Conservation (phyloP, 2,888 invertebrate genomes). For the Drosophila algonquin region DNA sequence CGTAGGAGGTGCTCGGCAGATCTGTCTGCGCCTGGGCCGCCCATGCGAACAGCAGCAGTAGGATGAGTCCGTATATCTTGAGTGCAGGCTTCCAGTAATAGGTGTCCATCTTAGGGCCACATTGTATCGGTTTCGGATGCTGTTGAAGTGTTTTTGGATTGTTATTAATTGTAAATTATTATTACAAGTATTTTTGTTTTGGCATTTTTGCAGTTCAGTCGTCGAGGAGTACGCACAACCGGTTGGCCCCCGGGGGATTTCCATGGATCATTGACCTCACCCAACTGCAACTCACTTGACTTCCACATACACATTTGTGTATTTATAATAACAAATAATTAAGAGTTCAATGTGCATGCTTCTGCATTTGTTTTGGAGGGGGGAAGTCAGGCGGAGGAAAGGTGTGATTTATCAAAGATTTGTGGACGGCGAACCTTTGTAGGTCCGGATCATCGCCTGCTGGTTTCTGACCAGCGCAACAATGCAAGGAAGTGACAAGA, state of each 20-base stretch:
- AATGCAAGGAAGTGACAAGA: constrained; percentile 9
- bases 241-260: constrained; percentile 16
- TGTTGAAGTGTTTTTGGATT: constrained; percentile 21
- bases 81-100: constrained; percentile 55
- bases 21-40: constrained; percentile 36
- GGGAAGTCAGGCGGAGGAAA: background rate
- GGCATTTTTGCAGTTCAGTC: constrained; percentile 54
- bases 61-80: constrained; percentile 44
- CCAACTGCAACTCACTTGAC: background rate
- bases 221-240: constrained; percentile 46
- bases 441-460: background rate
- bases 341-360: constrained; percentile 25
- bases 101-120: constrained; percentile 62
- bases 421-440: constrained; percentile 7
- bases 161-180: constrained; percentile 13
- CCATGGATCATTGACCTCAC: constrained; percentile 33
- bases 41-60: constrained; percentile 36
- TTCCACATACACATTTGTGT: constrained; percentile 10
- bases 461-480: constrained; percentile 10
- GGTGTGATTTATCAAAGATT: constrained; percentile 22
- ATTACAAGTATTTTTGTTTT: constrained; percentile 19
- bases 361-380: too few relatives aligned
- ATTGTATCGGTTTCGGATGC: constrained; percentile 48
- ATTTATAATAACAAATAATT: constrained; percentile 7
- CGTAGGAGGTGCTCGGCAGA: constrained; percentile 3